A percentile compares a stretch with the other conserved stretches of the same genome.
phyloP scores from a whole-genome alignment of 2,888 invertebrate genomes.

The Coleophora flavipennella region DNA sequence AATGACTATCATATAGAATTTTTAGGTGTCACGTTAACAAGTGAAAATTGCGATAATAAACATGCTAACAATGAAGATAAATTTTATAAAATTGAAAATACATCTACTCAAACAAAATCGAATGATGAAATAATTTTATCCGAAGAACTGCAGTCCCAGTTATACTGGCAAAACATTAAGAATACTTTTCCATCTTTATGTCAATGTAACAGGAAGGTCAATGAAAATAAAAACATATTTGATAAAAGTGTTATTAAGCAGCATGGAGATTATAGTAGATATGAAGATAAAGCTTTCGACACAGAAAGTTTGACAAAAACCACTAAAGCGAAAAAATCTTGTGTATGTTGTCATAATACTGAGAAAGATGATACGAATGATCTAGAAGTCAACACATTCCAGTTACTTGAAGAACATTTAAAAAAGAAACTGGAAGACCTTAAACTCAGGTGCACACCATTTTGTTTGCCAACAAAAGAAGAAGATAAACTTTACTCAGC shows the following conservation, averaged over 20 bases:
- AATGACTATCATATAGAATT: conserved; percentile 44
- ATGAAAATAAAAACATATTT: conserved; percentile 22
- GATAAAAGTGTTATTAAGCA: conserved; percentile 15
- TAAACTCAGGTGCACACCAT: conserved; percentile 29
- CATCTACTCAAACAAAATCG: conserved; percentile 2
- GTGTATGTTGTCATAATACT: conserved; percentile 38
- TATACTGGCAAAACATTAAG: neutral
- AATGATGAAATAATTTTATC: neutral
- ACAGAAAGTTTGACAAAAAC: conserved; percentile 19
- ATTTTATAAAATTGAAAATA: conserved; percentile 1
- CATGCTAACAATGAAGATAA: conserved; percentile 4
- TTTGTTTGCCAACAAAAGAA: conserved; percentile 33
- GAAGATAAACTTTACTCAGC: conserved; percentile 38
- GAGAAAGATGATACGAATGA: conserved; percentile 32
- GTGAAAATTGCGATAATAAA: conserved; percentile 17
- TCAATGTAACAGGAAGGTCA: conserved; percentile 20
- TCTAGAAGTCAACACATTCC: conserved; percentile 52
- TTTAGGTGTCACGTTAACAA: conserved; percentile 51
- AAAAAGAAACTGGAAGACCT: conserved; percentile 41
- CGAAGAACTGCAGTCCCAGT: no score
- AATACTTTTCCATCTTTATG: conserved; percentile 7
- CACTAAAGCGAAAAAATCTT: conserved; percentile 19
- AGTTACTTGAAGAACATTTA: conserved; percentile 48
- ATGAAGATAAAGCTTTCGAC: conserved; percentile 23
- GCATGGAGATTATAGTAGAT: conserved; percentile 10